These are phyloP conservation scores for Dryobates pubescens DNA, from an alignment of 2,797 vertebrate genomes.

Conservation along the genomic window DNA sequence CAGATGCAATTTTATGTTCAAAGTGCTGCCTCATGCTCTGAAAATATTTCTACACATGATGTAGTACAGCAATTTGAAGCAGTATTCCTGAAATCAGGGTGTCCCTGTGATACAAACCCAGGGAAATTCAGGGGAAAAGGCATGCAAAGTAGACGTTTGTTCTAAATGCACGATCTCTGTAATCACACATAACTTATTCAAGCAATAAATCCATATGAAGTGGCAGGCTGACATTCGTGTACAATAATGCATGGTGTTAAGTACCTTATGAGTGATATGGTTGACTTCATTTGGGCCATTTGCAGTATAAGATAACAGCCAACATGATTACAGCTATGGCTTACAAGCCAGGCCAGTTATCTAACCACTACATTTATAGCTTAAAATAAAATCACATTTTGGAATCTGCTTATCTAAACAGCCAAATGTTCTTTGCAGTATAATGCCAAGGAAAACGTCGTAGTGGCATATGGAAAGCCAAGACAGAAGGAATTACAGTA, in stretches of 20 bases:
- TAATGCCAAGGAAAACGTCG: conserved; percentile 23
- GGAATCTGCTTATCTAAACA: not conserved
- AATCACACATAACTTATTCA: not conserved
- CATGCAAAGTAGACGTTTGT: not conserved
- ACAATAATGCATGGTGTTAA: not conserved
- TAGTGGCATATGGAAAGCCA: not conserved
- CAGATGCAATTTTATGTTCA: not conserved
- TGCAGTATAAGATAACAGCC: not conserved
- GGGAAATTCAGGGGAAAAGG: not conserved
- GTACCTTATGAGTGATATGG: not conserved
- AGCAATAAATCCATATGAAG: not conserved
- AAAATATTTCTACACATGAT: not conserved
- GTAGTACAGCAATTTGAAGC: not conserved
- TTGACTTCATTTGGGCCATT: not conserved
- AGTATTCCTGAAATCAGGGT: not conserved
- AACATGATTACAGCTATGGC: not conserved
- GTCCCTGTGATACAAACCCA: not conserved
- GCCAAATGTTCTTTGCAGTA: not conserved
- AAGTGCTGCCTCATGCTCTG: not conserved
- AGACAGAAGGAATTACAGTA: not conserved
- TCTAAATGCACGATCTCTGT: not conserved
- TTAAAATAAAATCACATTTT: conserved; percentile 26
- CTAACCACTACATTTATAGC: not conserved
- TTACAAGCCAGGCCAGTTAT: not conserved
- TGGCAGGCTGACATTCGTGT: not conserved